These are phyloP conservation scores for Heliocidaris erythrogramma DNA, from an alignment of 35 echinoderm and acorn worm genomes.

Conservation along the genomic window DNA sequence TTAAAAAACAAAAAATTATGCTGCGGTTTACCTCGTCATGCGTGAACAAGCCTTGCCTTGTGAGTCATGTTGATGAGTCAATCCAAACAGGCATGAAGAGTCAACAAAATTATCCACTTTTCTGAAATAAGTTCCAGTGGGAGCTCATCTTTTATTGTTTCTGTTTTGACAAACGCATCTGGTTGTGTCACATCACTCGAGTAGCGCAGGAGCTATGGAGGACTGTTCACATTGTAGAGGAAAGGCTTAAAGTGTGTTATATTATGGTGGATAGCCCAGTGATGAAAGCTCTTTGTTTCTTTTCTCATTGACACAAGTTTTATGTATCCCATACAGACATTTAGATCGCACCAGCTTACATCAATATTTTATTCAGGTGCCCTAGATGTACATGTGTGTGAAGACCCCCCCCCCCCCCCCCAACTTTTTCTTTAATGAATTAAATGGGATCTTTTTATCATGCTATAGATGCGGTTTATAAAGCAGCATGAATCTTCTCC, in stretches of 20 bases:
- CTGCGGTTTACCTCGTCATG: too few relatives aligned
- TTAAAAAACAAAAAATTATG: too few relatives aligned
- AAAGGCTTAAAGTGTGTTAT: neutral
- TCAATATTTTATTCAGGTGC: too few relatives aligned
- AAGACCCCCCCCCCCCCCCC: too few relatives aligned
- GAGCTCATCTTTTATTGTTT: neutral
- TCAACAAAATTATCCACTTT: neutral
- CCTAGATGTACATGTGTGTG: too few relatives aligned
- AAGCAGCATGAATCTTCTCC: too few relatives aligned
- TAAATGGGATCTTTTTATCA: too few relatives aligned
- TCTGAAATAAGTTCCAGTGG: neutral
- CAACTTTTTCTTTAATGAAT: too few relatives aligned
- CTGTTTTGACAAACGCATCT: neutral
- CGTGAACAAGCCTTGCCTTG: neutral
- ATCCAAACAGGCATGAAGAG: neutral
- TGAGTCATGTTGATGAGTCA: constrained; percentile 1
- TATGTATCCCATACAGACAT: too few relatives aligned
- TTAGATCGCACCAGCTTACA: too few relatives aligned
- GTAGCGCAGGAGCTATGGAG: neutral
- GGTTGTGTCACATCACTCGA: neutral
- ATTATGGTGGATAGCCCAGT: neutral
- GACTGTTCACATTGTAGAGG: neutral
- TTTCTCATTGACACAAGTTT: neutral
- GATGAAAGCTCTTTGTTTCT: neutral
- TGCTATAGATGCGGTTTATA: too few relatives aligned